Evolutionary conservation across 1,140 invertebrate species (phyloP), one percentile per base, ranked within the genome.

Genomic region (Lucilia cuprina): DNA sequence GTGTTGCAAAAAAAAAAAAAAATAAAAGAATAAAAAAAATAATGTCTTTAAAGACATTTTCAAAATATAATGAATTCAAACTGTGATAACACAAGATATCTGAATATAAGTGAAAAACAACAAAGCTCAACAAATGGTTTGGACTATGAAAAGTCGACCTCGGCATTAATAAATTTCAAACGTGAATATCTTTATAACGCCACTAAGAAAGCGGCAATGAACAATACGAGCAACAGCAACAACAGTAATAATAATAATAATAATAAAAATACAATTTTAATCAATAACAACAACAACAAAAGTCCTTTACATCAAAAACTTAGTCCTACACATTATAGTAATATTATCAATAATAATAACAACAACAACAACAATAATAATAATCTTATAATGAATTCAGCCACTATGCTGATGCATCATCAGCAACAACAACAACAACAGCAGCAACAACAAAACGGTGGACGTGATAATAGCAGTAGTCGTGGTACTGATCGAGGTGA

Each of bases 81-180:
- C 21, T 80, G 41, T 80, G 77, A 70, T 70, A 70, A 7, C 1
- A 12, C n/a, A 17, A 60, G 5, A 21, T 70, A 19, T 70, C n/a
- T 21, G n/a, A 7, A 70, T 87, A 92, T 92, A 91, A 94, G 94
- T 93, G 94, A 94, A 89, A 93, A 93, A 5, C 2, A 17, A n/a
- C 7, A n/a, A 7, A 41, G 41, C 41, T 7, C 7, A 30, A 49
- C 49, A 85, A 94, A 93, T 92, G 93, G 41, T 10, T 85, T 74
- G 86, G 82, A 30, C 70, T 86, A 85, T 25, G 70, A 21, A n/a
- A 83, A 85, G 25, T 83, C 84, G 12, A 77, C 82, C 5, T 17
- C n/a, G n/a, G 83, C 84, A 19, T 49, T 84, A 77, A 77, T 78
- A 19, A 41, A 25, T 65, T 35, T 55, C 25, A 77, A 65, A 55